Evolutionary conservation across 1,140 invertebrate species (phyloP).

Genomic region (Drosophila pandora): DNA sequence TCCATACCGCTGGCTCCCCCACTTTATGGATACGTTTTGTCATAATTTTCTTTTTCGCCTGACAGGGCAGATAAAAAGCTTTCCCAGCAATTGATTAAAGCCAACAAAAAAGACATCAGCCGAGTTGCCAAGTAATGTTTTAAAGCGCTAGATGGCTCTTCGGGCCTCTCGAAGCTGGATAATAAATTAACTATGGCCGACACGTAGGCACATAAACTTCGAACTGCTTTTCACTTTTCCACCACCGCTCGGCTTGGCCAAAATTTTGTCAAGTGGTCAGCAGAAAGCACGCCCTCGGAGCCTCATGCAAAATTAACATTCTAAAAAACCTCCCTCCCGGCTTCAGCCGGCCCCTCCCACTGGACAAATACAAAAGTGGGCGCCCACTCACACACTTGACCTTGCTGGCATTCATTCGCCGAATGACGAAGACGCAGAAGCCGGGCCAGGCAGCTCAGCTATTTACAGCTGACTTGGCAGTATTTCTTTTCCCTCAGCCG

Average conservation of each 20-base stretch:
- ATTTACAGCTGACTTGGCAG: conserved; percentile 71
- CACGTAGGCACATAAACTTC: conserved; percentile 72
- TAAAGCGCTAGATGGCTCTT: conserved; percentile 35
- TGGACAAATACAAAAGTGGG: conserved; percentile 8
- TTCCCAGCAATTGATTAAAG: conserved; percentile 68
- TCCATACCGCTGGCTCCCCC: not conserved
- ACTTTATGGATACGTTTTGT: conserved; percentile 50
- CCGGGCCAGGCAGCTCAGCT: conserved; percentile 25
- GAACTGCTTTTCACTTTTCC: conserved; percentile 57
- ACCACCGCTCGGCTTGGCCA: conserved; percentile 3
- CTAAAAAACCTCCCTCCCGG: conserved; percentile 27
- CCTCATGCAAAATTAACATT: conserved; percentile 68
- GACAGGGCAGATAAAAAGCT: conserved; percentile 49
- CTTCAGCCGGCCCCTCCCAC: not conserved
- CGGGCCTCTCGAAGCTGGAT: conserved; percentile 27
- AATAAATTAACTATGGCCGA: conserved; percentile 76
- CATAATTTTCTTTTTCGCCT: conserved; percentile 53
- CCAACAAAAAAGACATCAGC: conserved; percentile 55
- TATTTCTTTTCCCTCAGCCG: conserved; percentile 35
- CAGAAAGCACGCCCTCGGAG: conserved; percentile 9
- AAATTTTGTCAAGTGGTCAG: conserved; percentile 72
- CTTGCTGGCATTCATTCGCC: conserved; percentile 58
- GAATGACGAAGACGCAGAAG: conserved; percentile 12
- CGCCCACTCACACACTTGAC: conserved; percentile 53
- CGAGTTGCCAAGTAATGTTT: conserved; percentile 48